Percentiles rank a stretch among this genome's conserved stretches.
These are phyloP conservation scores for Myiozetetes cayanensis DNA, from an alignment of 2,113 vertebrate species.

Conservation along the genomic window DNA sequence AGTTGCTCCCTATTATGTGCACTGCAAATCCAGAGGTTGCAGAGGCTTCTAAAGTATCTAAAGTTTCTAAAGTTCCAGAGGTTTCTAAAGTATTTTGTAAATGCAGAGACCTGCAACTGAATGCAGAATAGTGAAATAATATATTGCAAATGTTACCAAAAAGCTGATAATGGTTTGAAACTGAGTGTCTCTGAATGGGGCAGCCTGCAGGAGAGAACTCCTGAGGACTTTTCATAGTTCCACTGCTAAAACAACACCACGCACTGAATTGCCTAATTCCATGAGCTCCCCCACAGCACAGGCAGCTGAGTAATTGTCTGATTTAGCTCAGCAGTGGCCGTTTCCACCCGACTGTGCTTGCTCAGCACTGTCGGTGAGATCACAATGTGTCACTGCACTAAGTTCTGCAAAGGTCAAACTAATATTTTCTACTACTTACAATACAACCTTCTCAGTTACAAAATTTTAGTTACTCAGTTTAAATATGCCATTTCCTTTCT, in stretches of 20 bases:
- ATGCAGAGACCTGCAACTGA: not conserved
- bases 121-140: not conserved
- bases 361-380: constrained; percentile 10
- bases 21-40: not conserved
- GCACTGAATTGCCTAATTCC: not conserved
- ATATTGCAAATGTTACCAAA: not conserved
- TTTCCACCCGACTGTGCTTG: not conserved
- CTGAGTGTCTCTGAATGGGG: not conserved
- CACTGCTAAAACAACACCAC: not conserved
- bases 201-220: not conserved
- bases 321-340: not conserved
- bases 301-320: not conserved
- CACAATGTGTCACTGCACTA: not conserved
- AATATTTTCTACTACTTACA: not conserved
- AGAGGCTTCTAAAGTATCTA: not conserved
- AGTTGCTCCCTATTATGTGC: not conserved
- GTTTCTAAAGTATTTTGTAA: not conserved
- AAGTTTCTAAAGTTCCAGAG: not conserved
- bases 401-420: not conserved
- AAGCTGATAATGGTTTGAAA: not conserved
- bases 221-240: not conserved
- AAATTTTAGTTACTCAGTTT: not conserved
- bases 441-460: not conserved
- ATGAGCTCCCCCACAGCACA: not conserved
- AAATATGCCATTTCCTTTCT: not conserved